These are phyloP conservation scores for Crepidodera aurea DNA, from an alignment of 2,888 invertebrate species.

Conservation along the genomic window DNA sequence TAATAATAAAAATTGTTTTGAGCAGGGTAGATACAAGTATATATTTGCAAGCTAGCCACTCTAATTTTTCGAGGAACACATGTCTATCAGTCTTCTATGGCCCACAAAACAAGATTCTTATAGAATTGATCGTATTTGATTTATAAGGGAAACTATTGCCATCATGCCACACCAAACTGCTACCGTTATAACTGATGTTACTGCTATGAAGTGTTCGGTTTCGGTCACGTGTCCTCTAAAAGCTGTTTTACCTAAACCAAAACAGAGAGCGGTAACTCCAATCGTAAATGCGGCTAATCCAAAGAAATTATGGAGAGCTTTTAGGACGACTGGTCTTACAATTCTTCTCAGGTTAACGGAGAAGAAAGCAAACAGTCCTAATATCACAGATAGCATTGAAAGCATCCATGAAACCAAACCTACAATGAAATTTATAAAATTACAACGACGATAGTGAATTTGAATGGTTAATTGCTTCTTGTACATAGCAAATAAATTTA, in stretches of 20 bases:
- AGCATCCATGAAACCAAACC: slow-evolving; percentile 48
- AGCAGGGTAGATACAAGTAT: no score
- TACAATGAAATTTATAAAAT: no score
- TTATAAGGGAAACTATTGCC: slow-evolving; percentile 36
- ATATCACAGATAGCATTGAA: slow-evolving; percentile 38
- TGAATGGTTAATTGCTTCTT: no score
- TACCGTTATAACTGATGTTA: slow-evolving; percentile 33
- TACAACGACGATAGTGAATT: no score
- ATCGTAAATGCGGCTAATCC: slow-evolving; percentile 43
- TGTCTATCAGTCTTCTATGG: no score
- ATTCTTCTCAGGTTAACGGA: slow-evolving; percentile 35
- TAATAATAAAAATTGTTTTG: no score
- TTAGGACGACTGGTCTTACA: slow-evolving; percentile 42
- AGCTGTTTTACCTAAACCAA: slow-evolving; percentile 29
- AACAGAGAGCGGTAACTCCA: slow-evolving; percentile 42
- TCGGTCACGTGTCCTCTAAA: slow-evolving; percentile 25
- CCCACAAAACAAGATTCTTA: no score
- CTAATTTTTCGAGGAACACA: no score
- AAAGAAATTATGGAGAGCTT: slow-evolving; percentile 45
- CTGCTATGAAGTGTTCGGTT: slow-evolving; percentile 23
- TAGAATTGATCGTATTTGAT: slow-evolving; percentile 27
- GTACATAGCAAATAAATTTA: no score
- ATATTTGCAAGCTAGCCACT: no score
- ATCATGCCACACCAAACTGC: slow-evolving; percentile 39
- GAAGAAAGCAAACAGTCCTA: slow-evolving; percentile 43